Percentiles rank a stretch among this genome's conserved stretches.
These are phyloP conservation scores for Drosophila mimica DNA, from an alignment of 2,888 invertebrate species.

Conservation along the genomic window DNA sequence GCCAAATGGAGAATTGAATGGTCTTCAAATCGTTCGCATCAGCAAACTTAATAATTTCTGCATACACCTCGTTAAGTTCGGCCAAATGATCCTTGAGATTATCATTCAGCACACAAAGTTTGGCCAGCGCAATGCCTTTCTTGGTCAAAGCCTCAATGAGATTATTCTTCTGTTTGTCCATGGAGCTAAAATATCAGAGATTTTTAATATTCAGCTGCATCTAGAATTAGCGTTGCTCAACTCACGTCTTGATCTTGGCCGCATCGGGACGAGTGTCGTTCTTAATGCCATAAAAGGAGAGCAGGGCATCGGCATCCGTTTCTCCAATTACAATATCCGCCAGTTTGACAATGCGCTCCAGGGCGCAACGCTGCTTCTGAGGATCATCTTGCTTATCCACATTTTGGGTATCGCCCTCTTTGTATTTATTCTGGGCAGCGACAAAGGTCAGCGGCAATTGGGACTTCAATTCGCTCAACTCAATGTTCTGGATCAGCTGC, in stretches of 20 bases:
- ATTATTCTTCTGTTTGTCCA: slow-evolving; percentile 93
- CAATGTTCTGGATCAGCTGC: slow-evolving; percentile 92
- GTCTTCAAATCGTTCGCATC: slow-evolving; percentile 93
- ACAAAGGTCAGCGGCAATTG: slow-evolving; percentile 85
- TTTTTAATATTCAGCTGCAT: neutral
- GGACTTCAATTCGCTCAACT: slow-evolving; percentile 85
- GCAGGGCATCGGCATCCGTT: slow-evolving; percentile 91
- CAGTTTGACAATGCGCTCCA: slow-evolving; percentile 87
- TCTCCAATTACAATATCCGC: slow-evolving; percentile 89
- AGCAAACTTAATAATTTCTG: slow-evolving; percentile 91
- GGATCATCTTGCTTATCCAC: slow-evolving; percentile 71
- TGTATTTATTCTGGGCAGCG: slow-evolving; percentile 84
- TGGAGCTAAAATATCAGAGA: slow-evolving; percentile 86
- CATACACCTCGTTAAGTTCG: slow-evolving; percentile 88
- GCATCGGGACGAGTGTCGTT: slow-evolving; percentile 93
- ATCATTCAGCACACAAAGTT: slow-evolving; percentile 86
- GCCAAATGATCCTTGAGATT: slow-evolving; percentile 85
- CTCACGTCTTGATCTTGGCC: slow-evolving; percentile 92
- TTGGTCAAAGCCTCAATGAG: slow-evolving; percentile 92
- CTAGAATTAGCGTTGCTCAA: slow-evolving; percentile 6
- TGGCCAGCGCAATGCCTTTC: slow-evolving; percentile 90
- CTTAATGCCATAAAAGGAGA: slow-evolving; percentile 94
- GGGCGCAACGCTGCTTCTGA: slow-evolving; percentile 84
- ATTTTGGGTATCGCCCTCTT: slow-evolving; percentile 40
- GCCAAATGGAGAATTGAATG: slow-evolving; percentile 92